Evolutionary conservation across 2,797 vertebrate genomes (phyloP).

Genomic region (Aplochiton taeniatus): DNA sequence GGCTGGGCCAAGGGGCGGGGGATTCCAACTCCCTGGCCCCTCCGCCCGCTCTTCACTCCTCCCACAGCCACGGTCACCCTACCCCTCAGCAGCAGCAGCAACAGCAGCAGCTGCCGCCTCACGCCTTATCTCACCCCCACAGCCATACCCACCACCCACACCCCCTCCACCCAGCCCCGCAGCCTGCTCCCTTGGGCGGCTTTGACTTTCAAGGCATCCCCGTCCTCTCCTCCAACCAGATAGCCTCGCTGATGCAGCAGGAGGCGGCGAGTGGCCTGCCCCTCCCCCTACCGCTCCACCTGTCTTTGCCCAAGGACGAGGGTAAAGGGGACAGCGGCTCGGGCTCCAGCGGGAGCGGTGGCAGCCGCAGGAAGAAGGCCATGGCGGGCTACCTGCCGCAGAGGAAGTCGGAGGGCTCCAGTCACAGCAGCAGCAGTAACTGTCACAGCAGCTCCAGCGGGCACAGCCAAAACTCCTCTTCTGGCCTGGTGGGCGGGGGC

Average conservation of each 20-base stretch:
- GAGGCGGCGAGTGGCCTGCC: conserved; percentile 75
- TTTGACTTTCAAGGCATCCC: conserved; percentile 85
- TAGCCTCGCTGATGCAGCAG: conserved; percentile 82
- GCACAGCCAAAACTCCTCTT: conserved; percentile 72
- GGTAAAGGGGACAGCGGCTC: conserved; percentile 57
- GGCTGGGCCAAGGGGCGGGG: conserved; percentile 66
- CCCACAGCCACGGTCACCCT: conserved; percentile 71
- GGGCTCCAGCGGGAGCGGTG: conserved; percentile 57
- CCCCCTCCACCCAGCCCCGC: conserved; percentile 79
- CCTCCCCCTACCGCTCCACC: conserved; percentile 80
- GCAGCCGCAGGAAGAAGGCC: conserved; percentile 80
- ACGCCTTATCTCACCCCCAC: conserved; percentile 79
- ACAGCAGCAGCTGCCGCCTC: conserved; percentile 77
- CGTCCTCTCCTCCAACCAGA: conserved; percentile 81
- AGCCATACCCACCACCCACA: conserved; percentile 80
- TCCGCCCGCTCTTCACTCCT: conserved; percentile 78
- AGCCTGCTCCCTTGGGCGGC: conserved; percentile 74
- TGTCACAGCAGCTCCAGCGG: conserved; percentile 74
- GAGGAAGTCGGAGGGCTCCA: conserved; percentile 72
- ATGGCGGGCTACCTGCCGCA: conserved; percentile 84
- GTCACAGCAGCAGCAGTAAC: conserved; percentile 58
- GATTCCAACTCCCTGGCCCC: conserved; percentile 79
- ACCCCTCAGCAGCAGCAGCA: conserved; percentile 76
- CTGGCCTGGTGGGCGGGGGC: conserved; percentile 74
- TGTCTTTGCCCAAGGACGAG: conserved; percentile 80